phyloP scores from a whole-genome alignment of 2,888 invertebrate species.

The Hylaea fasciaria region DNA sequence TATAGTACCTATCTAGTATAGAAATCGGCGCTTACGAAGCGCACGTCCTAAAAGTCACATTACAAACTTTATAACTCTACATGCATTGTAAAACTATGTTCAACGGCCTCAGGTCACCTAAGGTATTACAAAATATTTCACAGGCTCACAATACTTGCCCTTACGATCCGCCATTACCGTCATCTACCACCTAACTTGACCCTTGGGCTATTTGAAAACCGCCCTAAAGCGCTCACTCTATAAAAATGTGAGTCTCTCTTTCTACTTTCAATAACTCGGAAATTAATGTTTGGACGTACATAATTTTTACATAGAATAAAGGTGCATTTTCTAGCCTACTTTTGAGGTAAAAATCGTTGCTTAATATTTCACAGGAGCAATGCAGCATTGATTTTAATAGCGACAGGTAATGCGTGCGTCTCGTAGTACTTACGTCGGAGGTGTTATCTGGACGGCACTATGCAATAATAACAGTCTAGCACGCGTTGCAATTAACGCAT shows the following conservation, averaged over 20 bases:
- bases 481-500: constrained; percentile 65
- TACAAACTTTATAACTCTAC: background rate
- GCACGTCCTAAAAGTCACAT: no score
- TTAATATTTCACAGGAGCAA: no score
- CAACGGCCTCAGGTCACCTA: constrained; percentile 43
- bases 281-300: background rate
- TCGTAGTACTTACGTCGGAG: constrained; percentile 12
- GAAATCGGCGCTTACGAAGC: no score
- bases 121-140: constrained; percentile 53
- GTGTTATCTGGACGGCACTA: constrained; percentile 33
- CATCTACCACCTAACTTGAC: constrained; percentile 16
- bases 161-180: constrained; percentile 29
- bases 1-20: no score
- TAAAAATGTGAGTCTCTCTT: background rate
- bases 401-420: background rate
- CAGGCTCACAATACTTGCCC: constrained; percentile 47
- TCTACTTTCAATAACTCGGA: background rate
- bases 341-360: no score
- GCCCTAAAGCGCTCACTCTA: background rate
- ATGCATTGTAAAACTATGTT: constrained; percentile 34
- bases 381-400: background rate
- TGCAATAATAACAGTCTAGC: constrained; percentile 56
- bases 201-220: constrained; percentile 16
- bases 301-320: background rate
- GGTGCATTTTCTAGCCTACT: no score